Base-by-base conservation (phyloP, 2,888 invertebrate genomes). In the Hipparchia sbordonii region DNA sequence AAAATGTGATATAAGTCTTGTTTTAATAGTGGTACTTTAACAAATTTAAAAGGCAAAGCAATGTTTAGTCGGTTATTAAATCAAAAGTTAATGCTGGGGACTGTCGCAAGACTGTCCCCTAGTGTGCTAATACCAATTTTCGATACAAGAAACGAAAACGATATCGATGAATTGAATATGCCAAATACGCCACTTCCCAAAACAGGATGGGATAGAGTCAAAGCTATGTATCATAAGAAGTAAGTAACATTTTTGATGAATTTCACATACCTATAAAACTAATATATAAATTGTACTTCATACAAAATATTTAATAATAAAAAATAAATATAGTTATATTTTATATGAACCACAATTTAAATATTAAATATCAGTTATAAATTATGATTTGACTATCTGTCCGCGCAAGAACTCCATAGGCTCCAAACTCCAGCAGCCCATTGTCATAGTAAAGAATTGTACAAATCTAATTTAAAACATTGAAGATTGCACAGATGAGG, bases 121-220 rank as follows among this genome's bases (percentile, higher is more conserved):
- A 78, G 87, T 52, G 80, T 87, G 67, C 72, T 83, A 72, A 68
- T 92, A 46, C 80, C 88, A 13, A 73, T 92, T 75, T 82, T 92
- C 71, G 73, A 71, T 7, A 71, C 73, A 9, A 74, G 76, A 54
- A 81, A 81, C 71, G 78, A 81, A 75, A 79, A 85, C 76, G 92
- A 92, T 79, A 70, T 79, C 4, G 81, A 90, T 82, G 39, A 77
- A 52, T 68, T 87, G 0, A 77, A 82, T 51, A 73, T 67, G 23
- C 73, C 77, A 2, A 2, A n/a, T 39, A 52, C 62, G 39, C 67
- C 72, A 66, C 52, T 72, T 4, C 79, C 83, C 13, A 82, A 88
- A 79, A 91, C 91, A 51, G 95, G 95, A 52, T 90, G 91, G 88
- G 93, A 93, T 0, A 86, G 95, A 80, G 85, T 95, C 1, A 92